Conservation (phyloP, 2,113 vertebrate genomes). For the Cynoglossus semilaevis region DNA sequence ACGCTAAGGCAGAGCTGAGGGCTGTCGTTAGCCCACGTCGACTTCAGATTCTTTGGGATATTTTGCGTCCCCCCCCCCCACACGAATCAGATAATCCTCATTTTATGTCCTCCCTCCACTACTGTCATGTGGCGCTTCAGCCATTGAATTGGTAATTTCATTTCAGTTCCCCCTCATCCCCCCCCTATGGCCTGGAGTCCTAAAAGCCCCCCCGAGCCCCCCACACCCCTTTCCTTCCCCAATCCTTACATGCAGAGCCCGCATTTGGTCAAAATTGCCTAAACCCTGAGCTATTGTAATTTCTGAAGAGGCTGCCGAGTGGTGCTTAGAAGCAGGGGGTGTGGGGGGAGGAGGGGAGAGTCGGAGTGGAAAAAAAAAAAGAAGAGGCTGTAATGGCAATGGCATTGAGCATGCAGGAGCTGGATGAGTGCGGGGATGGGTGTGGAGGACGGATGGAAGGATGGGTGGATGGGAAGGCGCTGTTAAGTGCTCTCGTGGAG, state of each 20-base stretch:
- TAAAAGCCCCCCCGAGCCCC: slow-evolving; percentile 24
- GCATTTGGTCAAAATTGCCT: slow-evolving; percentile 77
- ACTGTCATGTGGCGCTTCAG: slow-evolving; percentile 46
- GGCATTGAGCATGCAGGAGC: slow-evolving; percentile 59
- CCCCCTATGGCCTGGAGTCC: slow-evolving; percentile 40
- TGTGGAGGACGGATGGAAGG: slow-evolving; percentile 44
- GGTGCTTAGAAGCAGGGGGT: slow-evolving; percentile 66
- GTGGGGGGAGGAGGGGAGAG: slow-evolving; percentile 31
- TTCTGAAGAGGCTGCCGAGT: slow-evolving; percentile 76
- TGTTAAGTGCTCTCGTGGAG: slow-evolving; percentile 72
- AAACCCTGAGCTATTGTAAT: slow-evolving; percentile 78
- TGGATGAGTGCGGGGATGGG: slow-evolving; percentile 50
- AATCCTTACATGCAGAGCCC: slow-evolving; percentile 61
- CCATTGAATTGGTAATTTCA: slow-evolving; percentile 74
- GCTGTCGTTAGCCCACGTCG: slow-evolving; percentile 12
- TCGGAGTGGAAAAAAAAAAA: slow-evolving; percentile 24
- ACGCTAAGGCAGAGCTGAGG: slow-evolving; percentile 41
- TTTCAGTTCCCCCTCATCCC: slow-evolving; percentile 54
- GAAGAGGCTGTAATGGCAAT: slow-evolving; percentile 55
- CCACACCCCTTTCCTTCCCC: slow-evolving; percentile 42
- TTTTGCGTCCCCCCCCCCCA: slow-evolving; percentile 38
- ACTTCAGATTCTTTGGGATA: slow-evolving; percentile 38
- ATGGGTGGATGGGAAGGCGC: slow-evolving; percentile 44
- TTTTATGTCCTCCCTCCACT: slow-evolving; percentile 57
- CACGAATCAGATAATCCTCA: slow-evolving; percentile 58